Conservation (phyloP, 2,797 vertebrate species). For the Pampus argenteus region DNA sequence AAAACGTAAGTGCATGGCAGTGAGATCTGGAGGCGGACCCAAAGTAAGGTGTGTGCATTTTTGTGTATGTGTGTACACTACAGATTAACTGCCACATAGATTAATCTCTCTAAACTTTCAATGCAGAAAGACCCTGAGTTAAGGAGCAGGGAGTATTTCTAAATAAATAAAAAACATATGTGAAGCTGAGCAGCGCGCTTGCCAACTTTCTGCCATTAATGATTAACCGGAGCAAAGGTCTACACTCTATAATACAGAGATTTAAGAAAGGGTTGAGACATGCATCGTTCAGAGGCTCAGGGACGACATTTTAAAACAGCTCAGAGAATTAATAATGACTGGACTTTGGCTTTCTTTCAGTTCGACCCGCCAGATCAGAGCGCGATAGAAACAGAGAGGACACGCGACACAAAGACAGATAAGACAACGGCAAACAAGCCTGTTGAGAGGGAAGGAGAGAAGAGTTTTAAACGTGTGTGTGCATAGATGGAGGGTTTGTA, state of each 20-base stretch:
- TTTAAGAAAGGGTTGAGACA: neutral
- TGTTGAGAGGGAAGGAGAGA: conserved; percentile 39
- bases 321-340: neutral
- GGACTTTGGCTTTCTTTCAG: neutral
- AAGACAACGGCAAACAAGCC: conserved; percentile 21
- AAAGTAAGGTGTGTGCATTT: conserved; percentile 59
- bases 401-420: conserved; percentile 5
- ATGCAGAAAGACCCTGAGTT: conserved; percentile 4
- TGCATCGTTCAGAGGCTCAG: neutral
- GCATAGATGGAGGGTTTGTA: conserved; percentile 30
- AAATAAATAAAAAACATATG: neutral
- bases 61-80: conserved; percentile 21
- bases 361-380: conserved; percentile 4
- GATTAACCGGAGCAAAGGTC: conserved; percentile 59
- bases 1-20: conserved; percentile 78
- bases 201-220: conserved; percentile 40
- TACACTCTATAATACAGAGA: conserved; percentile 22
- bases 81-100: conserved; percentile 59
- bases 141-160: neutral
- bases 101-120: conserved; percentile 17
- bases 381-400: neutral
- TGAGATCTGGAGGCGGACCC: conserved; percentile 77
- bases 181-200: neutral
- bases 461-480: conserved; percentile 33
- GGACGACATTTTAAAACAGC: neutral